phyloP scores from a whole-genome alignment of 2,113 vertebrate species.

The Epinephelus moara region DNA sequence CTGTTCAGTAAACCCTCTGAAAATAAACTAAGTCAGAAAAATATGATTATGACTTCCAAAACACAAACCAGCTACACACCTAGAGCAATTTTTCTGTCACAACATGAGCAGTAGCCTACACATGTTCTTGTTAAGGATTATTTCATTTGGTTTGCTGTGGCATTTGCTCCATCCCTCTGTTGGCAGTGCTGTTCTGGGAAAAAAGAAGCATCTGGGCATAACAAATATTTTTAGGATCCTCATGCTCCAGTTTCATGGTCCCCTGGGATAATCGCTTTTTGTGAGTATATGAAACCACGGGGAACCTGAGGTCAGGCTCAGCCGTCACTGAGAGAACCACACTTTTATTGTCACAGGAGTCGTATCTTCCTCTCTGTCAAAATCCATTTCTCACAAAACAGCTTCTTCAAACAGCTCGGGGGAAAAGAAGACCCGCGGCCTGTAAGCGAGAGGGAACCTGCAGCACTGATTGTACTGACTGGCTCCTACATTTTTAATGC shows the following conservation, averaged over 20 bases:
- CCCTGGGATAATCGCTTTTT: conserved; percentile 57
- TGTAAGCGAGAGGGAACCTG: conserved; percentile 12
- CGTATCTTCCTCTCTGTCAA: conserved; percentile 26
- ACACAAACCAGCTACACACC: background rate
- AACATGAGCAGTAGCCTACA: background rate
- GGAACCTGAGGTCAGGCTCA: conserved; percentile 59
- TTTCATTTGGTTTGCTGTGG: conserved; percentile 28
- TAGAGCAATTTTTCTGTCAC: background rate
- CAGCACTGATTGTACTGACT: conserved; percentile 17
- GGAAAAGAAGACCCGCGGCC: conserved; percentile 3
- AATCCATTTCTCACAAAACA: conserved; percentile 48
- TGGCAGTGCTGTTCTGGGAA: conserved; percentile 23
- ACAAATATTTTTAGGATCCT: conserved; percentile 77
- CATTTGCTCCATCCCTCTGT: conserved; percentile 24
- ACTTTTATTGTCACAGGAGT: conserved; percentile 36
- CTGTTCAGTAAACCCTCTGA: background rate
- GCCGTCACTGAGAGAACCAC: conserved; percentile 21
- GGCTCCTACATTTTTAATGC: conserved; percentile 58
- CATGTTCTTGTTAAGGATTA: conserved; percentile 10
- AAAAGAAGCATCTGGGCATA: conserved; percentile 54
- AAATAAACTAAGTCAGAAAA: background rate
- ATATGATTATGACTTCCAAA: background rate
- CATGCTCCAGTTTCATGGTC: conserved; percentile 73
- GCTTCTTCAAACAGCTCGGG: conserved; percentile 23
- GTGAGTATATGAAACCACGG: conserved; percentile 49